Base-by-base conservation (phyloP, 1,140 invertebrate genomes). In the Polypedilum pembai region DNA sequence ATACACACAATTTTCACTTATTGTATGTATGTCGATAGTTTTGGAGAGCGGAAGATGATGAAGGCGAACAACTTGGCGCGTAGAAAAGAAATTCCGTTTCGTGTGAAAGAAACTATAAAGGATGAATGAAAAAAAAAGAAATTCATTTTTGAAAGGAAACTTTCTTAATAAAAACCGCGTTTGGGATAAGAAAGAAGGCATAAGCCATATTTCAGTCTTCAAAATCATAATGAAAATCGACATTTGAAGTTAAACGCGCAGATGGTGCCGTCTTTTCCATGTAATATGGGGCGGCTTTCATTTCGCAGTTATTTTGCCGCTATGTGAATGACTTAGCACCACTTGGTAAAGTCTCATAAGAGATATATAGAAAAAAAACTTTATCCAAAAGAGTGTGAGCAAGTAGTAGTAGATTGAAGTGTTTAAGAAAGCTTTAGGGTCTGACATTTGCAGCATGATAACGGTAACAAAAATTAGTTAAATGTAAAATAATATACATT, bases 211-310 rank as follows among this genome's bases (percentile, higher is more conserved):
- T 69, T 69, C 17, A 69, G 20, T 69, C 65, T 69, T 21, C 8
- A 69, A 69, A 69, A 69, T 69, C 65, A 69, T 69, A 69, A 69
- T 69, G 65, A 69, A 69, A 69, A 69, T 69, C 65, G 65, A 69
- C 65, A 69, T 69, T 21, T 69, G 65, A 69, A 21, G 65, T 20
- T 20, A 69, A 69, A 33, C 24, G 45, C 45, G n/a, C 45, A 56
- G 45, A 56, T 56, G 45, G 45, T 56, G 45, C 45, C 8, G 12
- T 4, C 45, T 56, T 56, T 4, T 12, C n/a, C n/a, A 56, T 56
- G 45, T 56, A 56, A 56, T 56, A 56, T n/a, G 15, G 45, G 12
- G 10, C 4, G 10, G 45, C 45, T 56, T 56, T 56, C 45, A 12
- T 56, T 56, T 56, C 45, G 45, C 45, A 56, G 45, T 56, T 56